Evolutionary conservation across 2,797 vertebrate species (phyloP).

Genomic region (Podarcis siculus): DNA sequence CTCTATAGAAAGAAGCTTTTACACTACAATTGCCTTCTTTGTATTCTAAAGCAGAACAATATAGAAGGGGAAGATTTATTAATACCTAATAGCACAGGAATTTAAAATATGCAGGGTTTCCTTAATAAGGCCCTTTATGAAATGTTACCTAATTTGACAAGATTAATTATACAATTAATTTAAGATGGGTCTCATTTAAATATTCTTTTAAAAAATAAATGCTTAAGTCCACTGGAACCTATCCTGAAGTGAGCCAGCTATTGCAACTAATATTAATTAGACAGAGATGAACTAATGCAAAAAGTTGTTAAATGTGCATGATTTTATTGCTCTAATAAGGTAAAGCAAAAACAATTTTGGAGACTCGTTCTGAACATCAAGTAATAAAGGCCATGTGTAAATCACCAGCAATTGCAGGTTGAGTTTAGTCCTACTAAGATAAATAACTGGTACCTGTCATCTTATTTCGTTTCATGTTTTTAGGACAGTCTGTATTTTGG

Average conservation of each 20-base stretch:
- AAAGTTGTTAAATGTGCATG: conserved; percentile 74
- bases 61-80: conserved; percentile 81
- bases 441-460: accelerated
- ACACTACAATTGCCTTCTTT: conserved; percentile 82
- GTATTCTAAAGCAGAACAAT: conserved; percentile 84
- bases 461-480: background rate
- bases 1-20: conserved; percentile 81
- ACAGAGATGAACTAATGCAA: conserved; percentile 85
- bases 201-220: conserved; percentile 82
- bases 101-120: conserved; percentile 91
- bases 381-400: conserved; percentile 35
- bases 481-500: background rate
- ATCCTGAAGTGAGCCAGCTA: conserved; percentile 87
- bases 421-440: conserved; percentile 44
- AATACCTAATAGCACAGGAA: conserved; percentile 85
- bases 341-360: conserved; percentile 63
- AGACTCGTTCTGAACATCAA: conserved; percentile 43
- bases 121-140: conserved; percentile 92
- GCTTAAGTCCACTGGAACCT: conserved; percentile 86
- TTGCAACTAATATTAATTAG: conserved; percentile 91
- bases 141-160: conserved; percentile 97
- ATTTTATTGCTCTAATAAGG: conserved; percentile 77
- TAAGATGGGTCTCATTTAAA: conserved; percentile 96
- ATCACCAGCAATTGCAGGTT: conserved; percentile 17
- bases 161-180: conserved; percentile 99